Percentiles rank a stretch among this genome's conserved stretches.
These are phyloP conservation scores for Oryzias curvinotus DNA, from an alignment of 2,113 vertebrate species.

Conservation along the genomic window DNA sequence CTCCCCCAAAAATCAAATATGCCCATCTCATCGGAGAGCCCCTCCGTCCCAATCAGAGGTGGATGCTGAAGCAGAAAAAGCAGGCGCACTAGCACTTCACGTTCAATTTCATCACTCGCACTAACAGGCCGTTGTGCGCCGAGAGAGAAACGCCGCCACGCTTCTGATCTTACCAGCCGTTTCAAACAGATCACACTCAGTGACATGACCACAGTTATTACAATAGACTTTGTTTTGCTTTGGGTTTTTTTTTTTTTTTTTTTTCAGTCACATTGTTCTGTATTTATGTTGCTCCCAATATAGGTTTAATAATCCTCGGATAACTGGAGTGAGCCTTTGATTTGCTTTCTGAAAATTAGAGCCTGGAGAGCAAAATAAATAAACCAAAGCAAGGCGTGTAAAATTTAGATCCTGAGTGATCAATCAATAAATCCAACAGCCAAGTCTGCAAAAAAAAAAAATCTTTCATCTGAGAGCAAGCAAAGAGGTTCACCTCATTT, in stretches of 20 bases:
- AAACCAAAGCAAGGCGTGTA: conserved; percentile 5
- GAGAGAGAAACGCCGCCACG: conserved; percentile 42
- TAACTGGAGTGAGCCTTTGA: conserved; percentile 5
- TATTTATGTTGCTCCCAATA: conserved; percentile 46
- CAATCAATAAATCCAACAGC: conserved; percentile 20
- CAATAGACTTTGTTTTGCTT: conserved; percentile 29
- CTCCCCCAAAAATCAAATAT: conserved; percentile 10
- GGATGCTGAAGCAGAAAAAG: conserved; percentile 48
- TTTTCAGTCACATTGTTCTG: conserved; percentile 61
- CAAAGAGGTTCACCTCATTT: no score
- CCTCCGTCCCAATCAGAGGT: conserved; percentile 52
- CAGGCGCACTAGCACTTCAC: conserved; percentile 56
- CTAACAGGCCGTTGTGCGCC: conserved; percentile 55
- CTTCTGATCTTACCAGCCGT: conserved; percentile 63
- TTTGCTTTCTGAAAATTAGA: conserved; percentile 22
- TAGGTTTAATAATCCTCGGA: conserved; percentile 21
- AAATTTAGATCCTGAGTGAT: conserved; percentile 8
- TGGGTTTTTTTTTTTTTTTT: conserved; percentile 10
- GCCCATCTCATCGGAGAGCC: neutral
- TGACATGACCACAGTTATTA: conserved; percentile 62
- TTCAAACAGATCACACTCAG: conserved; percentile 64
- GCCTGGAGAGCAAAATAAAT: conserved; percentile 10
- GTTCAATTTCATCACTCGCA: conserved; percentile 66
- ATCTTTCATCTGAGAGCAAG: no score
- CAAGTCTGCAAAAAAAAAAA: conserved; percentile 8